Evolutionary conservation across 2,888 invertebrate genomes (phyloP), one percentile per base, ranked within the genome.

Genomic region (Petrolisthes manimaculis): DNA sequence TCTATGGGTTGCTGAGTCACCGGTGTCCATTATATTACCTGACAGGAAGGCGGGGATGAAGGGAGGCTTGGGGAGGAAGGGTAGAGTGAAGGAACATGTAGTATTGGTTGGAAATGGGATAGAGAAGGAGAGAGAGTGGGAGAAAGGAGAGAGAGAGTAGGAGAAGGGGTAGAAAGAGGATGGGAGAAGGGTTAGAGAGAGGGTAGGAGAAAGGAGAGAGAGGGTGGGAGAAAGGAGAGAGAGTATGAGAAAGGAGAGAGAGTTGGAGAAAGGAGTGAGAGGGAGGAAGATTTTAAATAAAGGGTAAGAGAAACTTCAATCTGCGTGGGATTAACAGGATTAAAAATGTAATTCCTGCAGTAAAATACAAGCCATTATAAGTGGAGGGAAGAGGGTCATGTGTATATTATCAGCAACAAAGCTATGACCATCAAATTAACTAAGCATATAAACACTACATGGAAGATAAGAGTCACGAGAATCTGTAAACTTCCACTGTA

Each of bases 41-140:
- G n/a, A n/a, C n/a, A 82, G 61, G 51, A 82, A 9, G 12, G 56
- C 18, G 81, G 61, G 18, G 81, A 82, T 21, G 67, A 61, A n/a
- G 61, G 54, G 24, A 61, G n/a, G 24, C 24, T 21, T 37, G 51
- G 78, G 78, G 12, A 54, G 78, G 37, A 37, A 53, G 51, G n/a
- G 78, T 37, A 8, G 51, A 6, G 14, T 12, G 51, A 51, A 12
- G 54, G 78, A 51, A n/a, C 9, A 53, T 9, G 21, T 5, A 54
- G 37, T 8, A 51, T 5, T 6, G 78, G 5, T 37, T 37, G 12
- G 5, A n/a, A 21, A 78, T 12, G 78, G 51, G 14, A 12, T 12
- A 6, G 12, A 37, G 9, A n/a, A 18, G 37, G 14, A n/a, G 51
- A 51, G 5, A 37, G 51, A 51, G 9, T 5, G 37, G 37, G 78